Conservation (phyloP, 2,797 vertebrate genomes). For the Myiotriccus ornatus region DNA sequence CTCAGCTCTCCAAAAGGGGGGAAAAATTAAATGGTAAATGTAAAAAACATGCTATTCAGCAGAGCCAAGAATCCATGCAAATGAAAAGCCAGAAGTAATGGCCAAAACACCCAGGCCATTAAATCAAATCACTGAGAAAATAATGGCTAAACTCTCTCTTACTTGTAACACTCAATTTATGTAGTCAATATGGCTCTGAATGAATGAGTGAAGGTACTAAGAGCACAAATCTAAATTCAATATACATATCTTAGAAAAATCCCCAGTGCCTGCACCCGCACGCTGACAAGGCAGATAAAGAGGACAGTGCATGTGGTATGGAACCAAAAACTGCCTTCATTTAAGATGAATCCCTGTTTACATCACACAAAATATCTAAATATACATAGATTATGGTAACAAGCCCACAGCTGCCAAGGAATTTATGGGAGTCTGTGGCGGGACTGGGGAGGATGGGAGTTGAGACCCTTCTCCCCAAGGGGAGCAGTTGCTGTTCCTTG, state of each 20-base stretch:
- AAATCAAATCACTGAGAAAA: slow-evolving; percentile 77
- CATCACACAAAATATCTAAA: neutral
- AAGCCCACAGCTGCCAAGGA: neutral
- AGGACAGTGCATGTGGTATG: accelerated
- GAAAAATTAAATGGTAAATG: neutral
- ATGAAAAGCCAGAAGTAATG: slow-evolving; percentile 66
- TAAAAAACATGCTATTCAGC: slow-evolving; percentile 58
- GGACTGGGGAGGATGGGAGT: neutral
- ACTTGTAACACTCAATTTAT: slow-evolving; percentile 78
- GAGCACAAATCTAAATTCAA: slow-evolving; percentile 73
- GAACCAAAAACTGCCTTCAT: neutral
- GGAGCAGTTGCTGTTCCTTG: accelerated
- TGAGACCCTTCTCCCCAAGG: accelerated
- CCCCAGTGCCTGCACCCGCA: neutral
- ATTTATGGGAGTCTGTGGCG: neutral
- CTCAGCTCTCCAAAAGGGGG: neutral
- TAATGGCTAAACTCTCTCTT: slow-evolving; percentile 78
- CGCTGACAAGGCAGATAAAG: neutral
- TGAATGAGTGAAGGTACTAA: slow-evolving; percentile 72
- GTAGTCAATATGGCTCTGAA: slow-evolving; percentile 70
- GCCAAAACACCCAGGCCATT: slow-evolving; percentile 65
- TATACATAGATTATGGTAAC: accelerated
- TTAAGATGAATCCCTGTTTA: neutral
- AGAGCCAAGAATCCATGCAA: slow-evolving; percentile 60
- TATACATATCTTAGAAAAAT: slow-evolving; percentile 60